Evolutionary conservation across 2,113 vertebrate genomes (phyloP), one percentile per base, ranked within the genome.

Genomic region (Protomyctophum bolini): DNA sequence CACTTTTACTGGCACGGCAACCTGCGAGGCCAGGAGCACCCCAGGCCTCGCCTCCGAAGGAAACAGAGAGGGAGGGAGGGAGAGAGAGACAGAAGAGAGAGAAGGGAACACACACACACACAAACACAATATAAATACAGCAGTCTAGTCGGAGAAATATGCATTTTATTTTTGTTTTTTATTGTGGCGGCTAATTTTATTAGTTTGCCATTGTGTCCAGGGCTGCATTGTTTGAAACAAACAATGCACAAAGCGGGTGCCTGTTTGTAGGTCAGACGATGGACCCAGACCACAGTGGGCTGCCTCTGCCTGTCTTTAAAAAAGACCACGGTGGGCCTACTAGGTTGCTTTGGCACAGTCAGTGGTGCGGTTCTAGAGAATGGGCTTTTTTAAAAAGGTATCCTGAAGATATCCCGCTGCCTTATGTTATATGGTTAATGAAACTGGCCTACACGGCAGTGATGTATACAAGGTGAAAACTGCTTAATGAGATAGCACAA

Each of bases 1-100:
- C 92, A 89, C 88, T 91, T 93, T 92, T 89, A 90, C 82, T 81
- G 83, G 78, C 65, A 62, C 33, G 57, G 76, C 76, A 78, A 67
- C 79, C 75, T 79, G 71, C 65, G 58, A 71, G 69, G 47, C 63
- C 65, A 66, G 57, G 15, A 66, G 55, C 6, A 51, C 67, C 4
- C 1, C 11, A 7, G 63, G 10, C 9, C 8, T n/a, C 21, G 12
- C 56, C 69, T 10, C n/a, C 9, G 6, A 12, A 14, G 11, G 65
- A 57, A 63, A 2, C 6, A 54, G 49, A 69, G 60, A 66, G 66
- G 21, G 21, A 73, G 15, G 10, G 54, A 28, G 45, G 15, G 46
- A 12, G 61, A 21, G 63, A 15, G 56, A 8, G 48, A 55, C 9
- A 63, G 60, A 21, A 77, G 58, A 2, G 63, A 68, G 54, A 73